phyloP scores from a whole-genome alignment of 2,888 invertebrate species.

The Erebia palarica region DNA sequence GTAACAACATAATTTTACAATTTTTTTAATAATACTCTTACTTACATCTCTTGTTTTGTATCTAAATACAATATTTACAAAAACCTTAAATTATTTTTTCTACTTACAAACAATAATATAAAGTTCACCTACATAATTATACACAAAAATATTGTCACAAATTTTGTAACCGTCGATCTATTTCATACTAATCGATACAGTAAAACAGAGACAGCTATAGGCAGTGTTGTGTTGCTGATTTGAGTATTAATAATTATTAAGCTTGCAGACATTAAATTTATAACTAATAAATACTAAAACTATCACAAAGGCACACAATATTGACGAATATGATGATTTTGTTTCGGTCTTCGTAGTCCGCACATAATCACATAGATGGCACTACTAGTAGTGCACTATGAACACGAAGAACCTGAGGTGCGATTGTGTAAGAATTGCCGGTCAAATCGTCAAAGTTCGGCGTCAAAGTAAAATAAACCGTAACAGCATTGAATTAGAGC shows the following conservation, averaged over 20 bases:
- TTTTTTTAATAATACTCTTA: slow-evolving; percentile 78
- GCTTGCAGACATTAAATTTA: slow-evolving; percentile 50
- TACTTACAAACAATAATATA: slow-evolving; percentile 36
- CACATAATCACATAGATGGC: too few species aligned
- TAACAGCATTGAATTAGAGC: too few species aligned
- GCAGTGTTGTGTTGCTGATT: slow-evolving; percentile 61
- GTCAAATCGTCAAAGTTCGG: too few species aligned
- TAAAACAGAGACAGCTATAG: slow-evolving; percentile 43
- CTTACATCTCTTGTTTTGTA: slow-evolving; percentile 67
- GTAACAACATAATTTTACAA: slow-evolving; percentile 47
- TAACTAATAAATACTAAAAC: slow-evolving; percentile 48
- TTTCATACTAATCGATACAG: slow-evolving; percentile 36
- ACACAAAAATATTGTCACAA: slow-evolving; percentile 54
- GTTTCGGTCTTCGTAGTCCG: too few species aligned
- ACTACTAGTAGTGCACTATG: too few species aligned
- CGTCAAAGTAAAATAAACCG: too few species aligned
- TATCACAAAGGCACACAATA: slow-evolving; percentile 71
- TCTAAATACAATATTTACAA: slow-evolving; percentile 81
- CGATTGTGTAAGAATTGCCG: too few species aligned
- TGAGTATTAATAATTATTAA: slow-evolving; percentile 60
- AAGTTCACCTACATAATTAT: slow-evolving; percentile 50
- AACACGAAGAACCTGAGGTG: too few species aligned
- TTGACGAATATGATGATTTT: slow-evolving; percentile 15
- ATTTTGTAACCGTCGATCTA: slow-evolving; percentile 48
- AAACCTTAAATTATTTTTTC: slow-evolving; percentile 55